Conservation (phyloP, 1,140 invertebrate genomes). For the Philotrypesis tridentata region DNA sequence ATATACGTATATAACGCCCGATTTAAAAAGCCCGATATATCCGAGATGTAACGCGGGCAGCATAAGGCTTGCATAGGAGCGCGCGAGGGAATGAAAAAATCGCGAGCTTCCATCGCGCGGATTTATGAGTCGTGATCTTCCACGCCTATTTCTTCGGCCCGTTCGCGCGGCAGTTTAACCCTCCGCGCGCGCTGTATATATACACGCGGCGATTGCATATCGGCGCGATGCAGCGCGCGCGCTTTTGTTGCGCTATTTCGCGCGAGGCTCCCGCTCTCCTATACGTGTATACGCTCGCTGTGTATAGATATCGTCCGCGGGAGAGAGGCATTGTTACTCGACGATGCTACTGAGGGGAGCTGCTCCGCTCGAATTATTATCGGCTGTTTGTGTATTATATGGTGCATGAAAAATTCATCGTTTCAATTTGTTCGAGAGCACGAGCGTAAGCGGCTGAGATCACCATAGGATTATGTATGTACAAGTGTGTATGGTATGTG, state of each 20-base stretch:
- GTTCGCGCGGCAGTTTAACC: not conserved
- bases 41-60: not conserved
- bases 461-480: not conserved
- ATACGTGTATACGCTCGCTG: too few relatives aligned
- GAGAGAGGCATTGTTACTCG: conserved; percentile 12
- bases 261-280: not conserved
- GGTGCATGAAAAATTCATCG: conserved; percentile 32
- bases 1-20: too few relatives aligned
- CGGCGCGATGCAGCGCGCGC: not conserved
- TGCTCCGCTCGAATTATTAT: conserved; percentile 4
- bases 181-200: not conserved
- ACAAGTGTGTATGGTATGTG: too few relatives aligned
- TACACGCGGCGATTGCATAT: conserved; percentile 1
- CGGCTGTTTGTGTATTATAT: conserved; percentile 13
- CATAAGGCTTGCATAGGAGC: conserved; percentile 12
- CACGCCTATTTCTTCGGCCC: conserved; percentile 41
- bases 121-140: conserved; percentile 49
- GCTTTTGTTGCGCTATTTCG: conserved; percentile 11
- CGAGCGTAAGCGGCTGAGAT: not conserved
- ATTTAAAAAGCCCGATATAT: conserved; percentile 35
- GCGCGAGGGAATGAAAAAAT: conserved; percentile 46
- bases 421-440: conserved; percentile 33
- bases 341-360: not conserved
- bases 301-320: not conserved
- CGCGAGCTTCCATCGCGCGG: conserved; percentile 40